Base-by-base conservation (phyloP, 2,113 vertebrate genomes). In the Megaptera novaeangliae region DNA sequence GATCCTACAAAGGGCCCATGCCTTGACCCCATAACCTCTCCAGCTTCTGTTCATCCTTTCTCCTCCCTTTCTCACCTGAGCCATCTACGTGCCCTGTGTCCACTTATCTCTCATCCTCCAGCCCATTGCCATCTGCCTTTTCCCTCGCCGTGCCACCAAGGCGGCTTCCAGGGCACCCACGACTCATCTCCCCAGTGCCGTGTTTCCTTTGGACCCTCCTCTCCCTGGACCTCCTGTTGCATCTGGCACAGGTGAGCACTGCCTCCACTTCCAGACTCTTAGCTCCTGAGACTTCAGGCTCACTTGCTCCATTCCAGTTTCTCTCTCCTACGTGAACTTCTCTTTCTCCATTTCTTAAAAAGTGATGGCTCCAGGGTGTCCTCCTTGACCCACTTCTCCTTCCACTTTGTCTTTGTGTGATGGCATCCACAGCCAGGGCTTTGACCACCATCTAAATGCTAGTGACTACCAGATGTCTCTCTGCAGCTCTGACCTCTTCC, bases 301-400 rank as follows among this genome's bases (percentile, higher is more conserved):
- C 31, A 52, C 23, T n/a, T 13, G 20, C 21, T 66, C 15, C 11
- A 4, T 17, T 39, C 36, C 34, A 12, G 3, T 59, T 80, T 49
- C 64, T 92, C 20, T 82, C 46, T 88, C 15, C 34, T 86, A 25
- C 1, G 8, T 68, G 52, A 59, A 81, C 77, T 93, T 88, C 27
- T 85, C 52, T 68, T 61, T 46, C n/a, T 93, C 29, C 11, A 20
- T 61, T 88, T 80, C 31, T 66, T 83, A 71, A 89, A 69, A n/a
- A 11, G 1, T 17, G 6, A n/a, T 44, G 61, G 34, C 61, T 41
- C 41, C 21, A 8, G 83, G 13, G 21, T 66, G 57, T 78, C 20
- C 34, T 68, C 23, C 34, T 49, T 49, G 46, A 81, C 27, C 7
- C 6, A 12, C 18, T 75, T 78, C 81, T 80, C 59, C 36, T 66